Base-by-base conservation (phyloP, 2,888 invertebrate genomes). In the Theretra japonica region DNA sequence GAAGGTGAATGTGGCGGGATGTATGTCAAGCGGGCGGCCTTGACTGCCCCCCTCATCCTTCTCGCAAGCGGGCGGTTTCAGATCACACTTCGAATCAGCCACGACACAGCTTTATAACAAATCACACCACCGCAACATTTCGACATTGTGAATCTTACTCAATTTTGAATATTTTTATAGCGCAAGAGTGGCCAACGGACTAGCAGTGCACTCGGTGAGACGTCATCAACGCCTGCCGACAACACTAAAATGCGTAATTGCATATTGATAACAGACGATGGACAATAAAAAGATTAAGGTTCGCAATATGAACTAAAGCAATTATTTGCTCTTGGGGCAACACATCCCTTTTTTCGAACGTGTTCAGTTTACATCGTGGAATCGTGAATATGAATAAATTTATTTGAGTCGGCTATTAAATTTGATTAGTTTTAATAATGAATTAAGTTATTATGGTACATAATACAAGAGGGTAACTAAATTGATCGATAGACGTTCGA, bases 1-100 rank as follows among this genome's bases (percentile, higher is more conserved):
- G 89, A 90, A 92, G 92, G 93, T 93, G 93, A 93, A 91, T 92
- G 91, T 89, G 86, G 90, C 87, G 90, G 90, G 90, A 92, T 92
- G 89, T 91, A 77, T 90, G 91, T 90, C 91, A 89, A 84, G 86
- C 88, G 84, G 88, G 81, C 86, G 91, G 90, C 93, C 93, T 92
- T 93, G 92, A 89, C 89, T 90, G 41, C 91, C 90, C 90, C 90
- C 83, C 88, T 87, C 84, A 88, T 85, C 88, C 88, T 86, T 77
- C 81, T 80, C 78, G 80, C 81, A 79, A 82, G 82, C 84, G 80
- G 80, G 80, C 84, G 78, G 81, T 82, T 81, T 79, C 81, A 79
- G 80, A 82, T 79, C 80, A 77, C 79, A 75, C 76, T 79, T 79
- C 81, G 75, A 76, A 75, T 74, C 56, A 19, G 56, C 30, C 71